A percentile compares a stretch with the other conserved stretches of the same genome.
Evolutionary conservation across 2,113 vertebrate genomes (phyloP).

Genomic region (Hoplias malabaricus): DNA sequence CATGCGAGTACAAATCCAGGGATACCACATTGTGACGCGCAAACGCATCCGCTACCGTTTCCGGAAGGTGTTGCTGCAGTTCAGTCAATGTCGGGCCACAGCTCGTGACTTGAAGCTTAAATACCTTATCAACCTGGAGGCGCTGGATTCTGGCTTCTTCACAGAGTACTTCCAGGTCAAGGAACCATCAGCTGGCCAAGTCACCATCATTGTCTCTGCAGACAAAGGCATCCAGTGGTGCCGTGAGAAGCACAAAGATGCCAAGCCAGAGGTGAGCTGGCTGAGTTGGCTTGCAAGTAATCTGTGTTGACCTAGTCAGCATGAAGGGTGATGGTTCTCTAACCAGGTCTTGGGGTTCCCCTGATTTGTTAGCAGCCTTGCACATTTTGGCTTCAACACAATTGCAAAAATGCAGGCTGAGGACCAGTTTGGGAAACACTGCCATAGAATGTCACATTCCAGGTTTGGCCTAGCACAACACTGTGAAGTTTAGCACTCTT

Average conservation of each 20-base stretch:
- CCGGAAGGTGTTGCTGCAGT: conserved; percentile 91
- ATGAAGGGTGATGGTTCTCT: neutral
- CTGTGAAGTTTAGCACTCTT: neutral
- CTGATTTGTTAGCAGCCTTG: too few relatives aligned
- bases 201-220: conserved; percentile 88
- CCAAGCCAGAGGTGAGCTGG: conserved; percentile 33
- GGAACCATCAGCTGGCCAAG: conserved; percentile 78
- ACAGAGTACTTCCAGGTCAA: conserved; percentile 90
- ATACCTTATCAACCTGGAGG: conserved; percentile 96
- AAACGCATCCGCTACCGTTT: conserved; percentile 96
- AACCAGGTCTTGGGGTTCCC: too few relatives aligned
- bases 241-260: conserved; percentile 71
- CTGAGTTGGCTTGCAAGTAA: neutral
- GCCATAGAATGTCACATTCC: neutral
- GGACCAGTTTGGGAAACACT: too few relatives aligned
- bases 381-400: too few relatives aligned
- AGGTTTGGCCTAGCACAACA: neutral
- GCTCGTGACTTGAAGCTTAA: conserved; percentile 93
- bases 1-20: conserved; percentile 86
- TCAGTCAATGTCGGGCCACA: conserved; percentile 91
- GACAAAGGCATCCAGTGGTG: conserved; percentile 92
- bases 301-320: neutral
- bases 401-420: too few relatives aligned
- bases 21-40: conserved; percentile 92
- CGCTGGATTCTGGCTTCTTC: conserved; percentile 87